Evolutionary conservation across 2,888 invertebrate genomes (phyloP), one percentile per base, ranked within the genome.

Genomic region (Acleris sparsana): DNA sequence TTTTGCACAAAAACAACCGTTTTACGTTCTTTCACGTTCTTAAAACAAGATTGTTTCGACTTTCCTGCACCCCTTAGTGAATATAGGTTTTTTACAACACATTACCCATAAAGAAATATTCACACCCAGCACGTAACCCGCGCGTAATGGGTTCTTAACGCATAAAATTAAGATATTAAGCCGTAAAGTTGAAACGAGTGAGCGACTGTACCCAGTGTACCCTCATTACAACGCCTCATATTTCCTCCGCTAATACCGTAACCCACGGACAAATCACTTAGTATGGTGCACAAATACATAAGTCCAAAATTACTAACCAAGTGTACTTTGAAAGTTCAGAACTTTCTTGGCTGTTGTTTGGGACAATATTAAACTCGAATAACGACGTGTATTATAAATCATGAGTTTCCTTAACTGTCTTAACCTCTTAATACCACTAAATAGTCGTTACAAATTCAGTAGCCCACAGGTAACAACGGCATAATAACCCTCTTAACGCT

Each of bases 161-260:
- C 75, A 75, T 76, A 77, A 79, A 80, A 78, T 78, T 76, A 75
- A 76, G 76, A 72, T 75, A 75, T 77, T 75, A 77, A 71, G 65
- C 75, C 67, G 74, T 71, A 73, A 76, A 76, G 73, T 76, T 75
- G 71, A 71, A 72, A 72, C 69, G 71, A 68, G 73, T 72, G 69
- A 57, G 57, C 46, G 46, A 61, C 61, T 65, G 67, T 69, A 71
- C 74, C 75, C 78, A 61, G 56, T 65, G 67, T 69, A 71, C 74
- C 75, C 78, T 77, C 77, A 78, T 83, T 83, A 82, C 68, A 68
- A 69, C 75, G 77, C 72, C 82, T 73, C 82, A 79, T 84, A 85
- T 81, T 85, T 82, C 69, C 70, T 73, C 74, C 75, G 72, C 76
- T 82, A 83, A 82, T 82, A 79, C 79, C 72, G 70, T 71, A 76